Evolutionary conservation across 2,797 vertebrate genomes (phyloP), one percentile per base, ranked within the genome.

Genomic region (Macroramphosus scolopax): DNA sequence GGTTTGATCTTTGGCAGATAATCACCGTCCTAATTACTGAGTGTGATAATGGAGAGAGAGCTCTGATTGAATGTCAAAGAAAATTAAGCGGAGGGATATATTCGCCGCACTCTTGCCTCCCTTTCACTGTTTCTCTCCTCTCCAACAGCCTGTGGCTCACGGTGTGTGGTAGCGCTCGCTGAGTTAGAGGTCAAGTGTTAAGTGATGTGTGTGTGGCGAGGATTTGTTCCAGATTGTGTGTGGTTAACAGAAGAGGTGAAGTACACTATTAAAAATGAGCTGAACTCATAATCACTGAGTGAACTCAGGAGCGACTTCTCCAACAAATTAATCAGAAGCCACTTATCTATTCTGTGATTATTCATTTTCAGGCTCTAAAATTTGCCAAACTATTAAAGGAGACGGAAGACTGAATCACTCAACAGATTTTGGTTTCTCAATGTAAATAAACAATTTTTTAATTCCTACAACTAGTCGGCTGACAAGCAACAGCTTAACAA

Each of bases 131-230:
- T 29, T 29, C 4, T 29, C 2, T 29, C 43, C 30, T 28, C 40
- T 60, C 44, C 68, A 64, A 67, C 36, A 51, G 58, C 34, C 56
- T 47, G 31, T 44, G 43, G 71, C 49, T 72, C 48, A 0, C 39
- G 54, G 74, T 80, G 81, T 80, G 80, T 75, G 78, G 68, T 34
- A 38, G 57, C 41, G 51, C 64, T 77, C 3, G 44, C 61, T 36
- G 75, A 66, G 67, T 72, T 50, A 47, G 71, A 78, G 82, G 83
- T 86, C 81, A 87, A 81, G 72, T 85, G 80, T 83, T 81, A 84
- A 80, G 80, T 81, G 74, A 75, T 75, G 68, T 54, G 72, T 73
- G 81, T 50, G 64, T 22, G 7, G 51, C 4, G 49, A 77, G 68
- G 66, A 81, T 81, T 78, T 71, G 77, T 75, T 82, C 74, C 78